A percentile compares a stretch with the other conserved stretches of the same genome.
Evolutionary conservation across 2,113 vertebrate genomes (phyloP).

Genomic region (Cynoglossus semilaevis): DNA sequence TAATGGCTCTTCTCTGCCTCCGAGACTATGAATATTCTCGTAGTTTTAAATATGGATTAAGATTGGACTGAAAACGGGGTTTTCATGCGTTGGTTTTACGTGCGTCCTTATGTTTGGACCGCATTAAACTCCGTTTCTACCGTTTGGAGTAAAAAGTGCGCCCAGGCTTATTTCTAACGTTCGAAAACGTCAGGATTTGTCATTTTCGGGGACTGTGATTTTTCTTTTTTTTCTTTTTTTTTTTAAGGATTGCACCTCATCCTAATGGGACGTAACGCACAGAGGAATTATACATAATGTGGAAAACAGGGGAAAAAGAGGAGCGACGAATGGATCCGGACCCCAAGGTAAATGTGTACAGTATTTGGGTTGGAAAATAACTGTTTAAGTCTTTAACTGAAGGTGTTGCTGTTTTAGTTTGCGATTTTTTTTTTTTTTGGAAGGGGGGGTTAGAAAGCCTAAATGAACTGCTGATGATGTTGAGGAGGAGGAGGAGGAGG

Average conservation of each 20-base stretch:
- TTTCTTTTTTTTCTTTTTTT: no score
- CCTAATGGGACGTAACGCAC: slow-evolving; percentile 60
- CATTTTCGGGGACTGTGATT: slow-evolving; percentile 21
- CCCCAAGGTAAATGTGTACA: slow-evolving; percentile 66
- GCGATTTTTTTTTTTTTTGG: slow-evolving; percentile 2
- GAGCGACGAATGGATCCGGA: slow-evolving; percentile 42
- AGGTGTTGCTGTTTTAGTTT: slow-evolving; percentile 21
- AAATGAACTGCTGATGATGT: background rate
- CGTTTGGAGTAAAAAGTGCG: slow-evolving; percentile 61
- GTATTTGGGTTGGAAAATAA: background rate
- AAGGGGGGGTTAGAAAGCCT: background rate
- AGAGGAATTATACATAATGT: slow-evolving; percentile 57
- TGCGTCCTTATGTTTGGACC: slow-evolving; percentile 77
- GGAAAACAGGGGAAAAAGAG: slow-evolving; percentile 6
- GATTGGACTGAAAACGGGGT: slow-evolving; percentile 70
- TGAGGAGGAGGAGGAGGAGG: background rate
- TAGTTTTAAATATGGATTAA: slow-evolving; percentile 80
- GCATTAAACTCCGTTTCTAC: slow-evolving; percentile 70
- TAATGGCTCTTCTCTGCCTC: slow-evolving; percentile 73
- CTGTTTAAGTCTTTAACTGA: slow-evolving; percentile 18
- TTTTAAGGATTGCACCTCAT: slow-evolving; percentile 57
- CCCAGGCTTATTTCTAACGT: slow-evolving; percentile 43
- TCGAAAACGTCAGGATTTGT: slow-evolving; percentile 37
- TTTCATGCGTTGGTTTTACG: slow-evolving; percentile 60
- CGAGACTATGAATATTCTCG: slow-evolving; percentile 52